Conservation (phyloP, 1,140 invertebrate genomes). For the Chionoecetes opilio region DNA sequence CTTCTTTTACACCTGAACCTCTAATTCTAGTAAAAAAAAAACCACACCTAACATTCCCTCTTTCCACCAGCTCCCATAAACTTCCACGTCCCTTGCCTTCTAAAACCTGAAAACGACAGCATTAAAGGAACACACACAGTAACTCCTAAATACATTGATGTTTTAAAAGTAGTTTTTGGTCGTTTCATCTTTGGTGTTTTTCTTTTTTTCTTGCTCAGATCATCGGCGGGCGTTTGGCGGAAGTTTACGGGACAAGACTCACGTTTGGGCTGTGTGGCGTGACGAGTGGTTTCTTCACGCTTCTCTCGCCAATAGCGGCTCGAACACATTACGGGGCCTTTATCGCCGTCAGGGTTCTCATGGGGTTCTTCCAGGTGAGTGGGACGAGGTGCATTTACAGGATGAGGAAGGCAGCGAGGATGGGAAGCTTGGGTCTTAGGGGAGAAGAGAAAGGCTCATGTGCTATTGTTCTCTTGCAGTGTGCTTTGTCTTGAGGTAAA, state of each 20-base stretch:
- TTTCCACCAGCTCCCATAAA: no score
- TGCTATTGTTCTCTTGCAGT: not conserved
- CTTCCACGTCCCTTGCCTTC: no score
- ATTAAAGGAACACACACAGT: no score
- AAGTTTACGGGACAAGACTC: not conserved
- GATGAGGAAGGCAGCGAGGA: not conserved
- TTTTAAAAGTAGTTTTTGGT: no score
- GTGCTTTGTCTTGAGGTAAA: not conserved
- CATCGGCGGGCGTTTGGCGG: constrained; percentile 44
- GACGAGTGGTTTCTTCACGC: constrained; percentile 35
- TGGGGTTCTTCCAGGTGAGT: constrained; percentile 47
- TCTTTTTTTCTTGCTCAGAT: no score
- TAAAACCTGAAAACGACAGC: no score
- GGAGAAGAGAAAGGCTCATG: not conserved
- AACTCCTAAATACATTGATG: no score
- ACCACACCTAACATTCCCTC: no score
- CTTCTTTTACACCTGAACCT: no score
- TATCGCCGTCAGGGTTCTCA: not conserved
- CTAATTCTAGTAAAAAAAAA: no score
- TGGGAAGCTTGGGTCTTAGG: not conserved
- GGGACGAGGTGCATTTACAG: not conserved
- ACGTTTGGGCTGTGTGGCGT: not conserved
- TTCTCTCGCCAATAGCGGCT: constrained; percentile 17
- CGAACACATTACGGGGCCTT: constrained; percentile 21
- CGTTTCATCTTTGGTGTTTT: no score